Evolutionary conservation across 2,888 invertebrate species (phyloP).

Genomic region (Lydus trimaculatus): DNA sequence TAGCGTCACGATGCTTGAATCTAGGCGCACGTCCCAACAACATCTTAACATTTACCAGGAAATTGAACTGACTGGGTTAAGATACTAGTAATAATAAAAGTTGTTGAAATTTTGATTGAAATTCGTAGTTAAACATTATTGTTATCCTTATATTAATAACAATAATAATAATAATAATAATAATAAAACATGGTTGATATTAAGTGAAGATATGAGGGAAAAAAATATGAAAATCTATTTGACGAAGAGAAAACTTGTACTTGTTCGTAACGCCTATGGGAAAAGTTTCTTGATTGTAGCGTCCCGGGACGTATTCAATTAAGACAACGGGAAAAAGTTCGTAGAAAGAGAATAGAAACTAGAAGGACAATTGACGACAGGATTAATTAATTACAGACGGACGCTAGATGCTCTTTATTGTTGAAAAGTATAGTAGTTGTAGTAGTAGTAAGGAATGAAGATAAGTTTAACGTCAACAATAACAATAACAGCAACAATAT

Average conservation of each 20-base stretch:
- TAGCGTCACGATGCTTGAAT: constrained; percentile 12
- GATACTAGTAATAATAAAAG: background rate
- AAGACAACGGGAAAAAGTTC: constrained; percentile 14
- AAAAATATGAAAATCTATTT: background rate
- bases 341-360: constrained; percentile 3
- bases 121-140: background rate
- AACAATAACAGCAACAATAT: no score
- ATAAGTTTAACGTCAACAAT: no score
- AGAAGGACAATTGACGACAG: constrained; percentile 12
- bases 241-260: constrained; percentile 32
- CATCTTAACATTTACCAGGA: constrained; percentile 39
- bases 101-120: background rate
- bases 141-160: background rate
- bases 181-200: background rate
- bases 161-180: background rate
- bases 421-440: background rate
- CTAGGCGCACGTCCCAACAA: constrained; percentile 37
- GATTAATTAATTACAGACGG: constrained; percentile 11
- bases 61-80: constrained; percentile 43
- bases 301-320: constrained; percentile 11
- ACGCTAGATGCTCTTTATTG: background rate
- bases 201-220: background rate
- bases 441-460: background rate
- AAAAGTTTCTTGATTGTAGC: constrained; percentile 15
- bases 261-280: constrained; percentile 22